Conservation (phyloP, 2,113 vertebrate genomes). For the Sinocyclocheilus anshuiensis region DNA sequence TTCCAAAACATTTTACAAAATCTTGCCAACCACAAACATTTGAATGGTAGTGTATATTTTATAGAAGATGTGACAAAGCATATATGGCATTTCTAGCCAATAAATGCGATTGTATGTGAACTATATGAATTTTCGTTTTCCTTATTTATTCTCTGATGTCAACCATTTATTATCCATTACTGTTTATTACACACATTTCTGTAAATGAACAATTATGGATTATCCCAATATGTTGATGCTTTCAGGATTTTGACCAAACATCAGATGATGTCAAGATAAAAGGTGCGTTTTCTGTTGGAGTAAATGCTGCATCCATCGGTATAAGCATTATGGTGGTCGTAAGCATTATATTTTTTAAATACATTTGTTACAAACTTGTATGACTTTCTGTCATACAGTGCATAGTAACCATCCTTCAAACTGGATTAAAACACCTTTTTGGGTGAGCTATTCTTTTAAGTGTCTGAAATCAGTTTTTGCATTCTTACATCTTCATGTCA, state of each 20-base stretch:
- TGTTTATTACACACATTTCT: neutral
- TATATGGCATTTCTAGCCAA: neutral
- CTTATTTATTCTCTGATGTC: neutral
- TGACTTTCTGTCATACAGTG: neutral
- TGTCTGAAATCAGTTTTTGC: neutral
- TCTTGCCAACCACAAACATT: neutral
- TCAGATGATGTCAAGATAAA: constrained; percentile 90
- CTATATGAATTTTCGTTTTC: neutral
- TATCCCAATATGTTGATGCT: neutral
- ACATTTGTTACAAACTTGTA: neutral
- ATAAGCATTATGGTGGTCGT: constrained; percentile 61
- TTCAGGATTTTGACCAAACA: constrained; percentile 49
- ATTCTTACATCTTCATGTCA: neutral
- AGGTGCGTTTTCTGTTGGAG: constrained; percentile 89
- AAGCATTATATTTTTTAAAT: neutral
- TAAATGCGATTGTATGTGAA: neutral
- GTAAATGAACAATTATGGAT: neutral
- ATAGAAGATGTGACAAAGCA: neutral
- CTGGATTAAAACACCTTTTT: neutral
- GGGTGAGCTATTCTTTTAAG: too few relatives aligned
- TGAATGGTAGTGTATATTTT: neutral
- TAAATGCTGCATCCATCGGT: constrained; percentile 55
- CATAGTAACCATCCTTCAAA: neutral
- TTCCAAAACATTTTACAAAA: neutral
- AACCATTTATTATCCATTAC: neutral